Evolutionary conservation across 2,888 invertebrate species (phyloP).

Genomic region (Chaitophorus viminalis): DNA sequence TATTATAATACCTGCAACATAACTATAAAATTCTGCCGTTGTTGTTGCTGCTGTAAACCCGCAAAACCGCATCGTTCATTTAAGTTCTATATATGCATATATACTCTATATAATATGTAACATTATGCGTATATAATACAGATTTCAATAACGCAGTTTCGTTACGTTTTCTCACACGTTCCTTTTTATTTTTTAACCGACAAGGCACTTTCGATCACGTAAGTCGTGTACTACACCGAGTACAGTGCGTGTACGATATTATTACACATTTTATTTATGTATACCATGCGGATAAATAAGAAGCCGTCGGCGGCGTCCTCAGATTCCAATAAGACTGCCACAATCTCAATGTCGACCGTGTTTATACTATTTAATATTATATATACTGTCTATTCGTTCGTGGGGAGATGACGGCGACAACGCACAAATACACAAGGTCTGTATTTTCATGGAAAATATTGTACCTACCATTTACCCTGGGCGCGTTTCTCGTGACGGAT

Average conservation of each 20-base stretch:
- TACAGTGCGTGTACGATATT: neutral
- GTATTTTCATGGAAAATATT: neutral
- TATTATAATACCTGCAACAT: neutral
- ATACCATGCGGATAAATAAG: neutral
- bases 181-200: neutral
- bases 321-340: neutral
- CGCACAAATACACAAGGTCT: neutral
- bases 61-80: constrained; percentile 42
- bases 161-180: neutral
- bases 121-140: neutral
- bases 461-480: neutral
- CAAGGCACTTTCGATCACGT: constrained; percentile 32
- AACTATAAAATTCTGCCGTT: neutral
- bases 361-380: too few relatives aligned
- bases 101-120: neutral
- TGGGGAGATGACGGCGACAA: neutral
- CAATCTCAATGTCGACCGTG: neutral
- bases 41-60: neutral
- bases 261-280: neutral
- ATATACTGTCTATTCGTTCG: neutral
- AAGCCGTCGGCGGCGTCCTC: constrained; percentile 8
- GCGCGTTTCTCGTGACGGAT: neutral
- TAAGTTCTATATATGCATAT: neutral
- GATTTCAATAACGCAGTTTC: constrained; percentile 34
- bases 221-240: constrained; percentile 16